Percentiles rank a stretch among this genome's conserved stretches.
These are phyloP conservation scores for Peromyscus polionotus DNA, from an alignment of 2,113 vertebrate genomes.

Conservation along the genomic window DNA sequence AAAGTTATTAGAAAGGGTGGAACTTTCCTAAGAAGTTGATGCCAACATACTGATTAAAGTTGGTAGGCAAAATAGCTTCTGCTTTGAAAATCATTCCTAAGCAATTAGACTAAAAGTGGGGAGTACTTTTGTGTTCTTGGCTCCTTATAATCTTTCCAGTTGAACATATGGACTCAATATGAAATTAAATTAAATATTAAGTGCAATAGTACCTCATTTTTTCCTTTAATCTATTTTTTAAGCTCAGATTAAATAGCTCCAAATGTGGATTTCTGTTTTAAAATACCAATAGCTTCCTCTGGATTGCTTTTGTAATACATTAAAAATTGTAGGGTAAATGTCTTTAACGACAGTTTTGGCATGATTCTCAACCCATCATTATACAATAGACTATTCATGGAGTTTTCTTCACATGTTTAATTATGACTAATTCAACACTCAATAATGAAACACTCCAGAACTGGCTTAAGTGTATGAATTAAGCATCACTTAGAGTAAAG, in stretches of 20 bases:
- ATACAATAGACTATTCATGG: not conserved
- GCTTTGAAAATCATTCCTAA: constrained; percentile 62
- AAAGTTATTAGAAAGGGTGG: constrained; percentile 27
- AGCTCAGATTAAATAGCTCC: constrained; percentile 43
- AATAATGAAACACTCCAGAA: not conserved
- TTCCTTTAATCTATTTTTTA: constrained; percentile 27
- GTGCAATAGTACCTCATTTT: not conserved
- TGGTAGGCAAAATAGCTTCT: constrained; percentile 30
- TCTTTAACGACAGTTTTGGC: not conserved
- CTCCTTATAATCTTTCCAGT: constrained; percentile 30
- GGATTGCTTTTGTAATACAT: constrained; percentile 18
- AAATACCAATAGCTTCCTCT: not conserved
- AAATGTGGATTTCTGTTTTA: constrained; percentile 45
- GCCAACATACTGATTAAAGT: constrained; percentile 59
- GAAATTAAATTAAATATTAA: constrained; percentile 43
- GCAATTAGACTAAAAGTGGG: not conserved
- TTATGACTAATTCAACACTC: constrained; percentile 27
- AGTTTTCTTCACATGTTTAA: constrained; percentile 15
- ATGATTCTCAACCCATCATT: not conserved
- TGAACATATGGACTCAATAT: constrained; percentile 55
- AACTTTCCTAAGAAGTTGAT: constrained; percentile 41
- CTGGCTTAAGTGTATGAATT: not conserved
- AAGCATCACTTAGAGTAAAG: not conserved
- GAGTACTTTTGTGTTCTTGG: constrained; percentile 2
- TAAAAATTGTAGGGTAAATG: constrained; percentile 46